Conservation (phyloP, 2,113 vertebrate species). For the Psophia crepitans region DNA sequence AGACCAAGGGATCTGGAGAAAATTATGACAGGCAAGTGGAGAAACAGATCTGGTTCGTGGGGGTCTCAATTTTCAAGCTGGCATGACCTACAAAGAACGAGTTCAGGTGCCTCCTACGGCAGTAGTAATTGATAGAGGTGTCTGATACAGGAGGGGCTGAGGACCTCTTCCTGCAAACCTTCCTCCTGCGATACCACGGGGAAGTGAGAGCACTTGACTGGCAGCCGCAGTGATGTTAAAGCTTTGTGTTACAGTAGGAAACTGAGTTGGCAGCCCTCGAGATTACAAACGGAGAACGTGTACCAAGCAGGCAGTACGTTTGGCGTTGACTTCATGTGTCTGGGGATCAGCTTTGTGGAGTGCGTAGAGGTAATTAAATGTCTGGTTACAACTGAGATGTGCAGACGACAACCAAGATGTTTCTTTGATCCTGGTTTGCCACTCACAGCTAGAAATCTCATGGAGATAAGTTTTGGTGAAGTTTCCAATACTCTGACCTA, state of each 20-base stretch:
- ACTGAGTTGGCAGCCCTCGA: background rate
- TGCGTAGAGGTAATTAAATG: background rate
- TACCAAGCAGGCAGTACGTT: background rate
- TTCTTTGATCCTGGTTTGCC: background rate
- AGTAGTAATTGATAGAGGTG: background rate
- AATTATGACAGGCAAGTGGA: background rate
- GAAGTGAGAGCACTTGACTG: background rate
- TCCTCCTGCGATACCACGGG: background rate
- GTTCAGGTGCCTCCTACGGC: background rate
- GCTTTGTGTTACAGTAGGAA: background rate
- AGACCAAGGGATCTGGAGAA: background rate
- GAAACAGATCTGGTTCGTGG: background rate
- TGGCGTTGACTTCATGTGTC: background rate
- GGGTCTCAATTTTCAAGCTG: background rate
- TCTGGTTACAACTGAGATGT: background rate
- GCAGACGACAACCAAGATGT: background rate
- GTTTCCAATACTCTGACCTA: background rate
- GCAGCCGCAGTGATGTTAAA: background rate
- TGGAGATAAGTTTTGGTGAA: background rate
- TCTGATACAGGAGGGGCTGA: background rate
- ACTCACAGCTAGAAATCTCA: background rate
- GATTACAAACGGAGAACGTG: background rate
- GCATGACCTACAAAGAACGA: background rate
- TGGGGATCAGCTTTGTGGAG: background rate
- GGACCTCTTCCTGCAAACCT: background rate